Evolutionary conservation across 2,797 vertebrate species (phyloP).

Genomic region (Eulemur coronatus): DNA sequence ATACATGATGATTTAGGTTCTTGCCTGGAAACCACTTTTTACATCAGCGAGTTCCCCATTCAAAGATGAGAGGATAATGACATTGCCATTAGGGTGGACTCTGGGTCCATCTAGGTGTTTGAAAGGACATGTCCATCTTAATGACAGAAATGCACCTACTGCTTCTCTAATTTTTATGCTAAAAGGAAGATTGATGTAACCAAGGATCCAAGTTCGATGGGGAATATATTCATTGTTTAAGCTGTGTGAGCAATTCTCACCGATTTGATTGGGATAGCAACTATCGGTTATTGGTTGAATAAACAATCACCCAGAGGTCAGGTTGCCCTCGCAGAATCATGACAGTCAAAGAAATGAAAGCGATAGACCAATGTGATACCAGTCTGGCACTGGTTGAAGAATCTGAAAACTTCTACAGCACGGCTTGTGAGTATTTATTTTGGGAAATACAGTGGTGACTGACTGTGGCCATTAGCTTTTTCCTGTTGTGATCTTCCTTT

Average conservation of each 20-base stretch:
- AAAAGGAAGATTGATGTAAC: not conserved
- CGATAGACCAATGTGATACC: accelerated
- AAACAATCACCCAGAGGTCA: not conserved
- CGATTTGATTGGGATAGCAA: accelerated
- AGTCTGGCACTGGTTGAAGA: not conserved
- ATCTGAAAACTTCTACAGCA: not conserved
- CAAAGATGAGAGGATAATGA: not conserved
- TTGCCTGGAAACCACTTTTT: not conserved
- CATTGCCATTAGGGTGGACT: accelerated
- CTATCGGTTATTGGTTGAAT: not conserved
- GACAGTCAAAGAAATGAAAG: not conserved
- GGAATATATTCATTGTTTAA: accelerated
- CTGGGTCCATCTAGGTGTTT: not conserved
- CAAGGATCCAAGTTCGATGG: not conserved
- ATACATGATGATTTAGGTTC: not conserved
- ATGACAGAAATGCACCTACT: not conserved
- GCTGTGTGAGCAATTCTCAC: not conserved
- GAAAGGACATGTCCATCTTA: not conserved
- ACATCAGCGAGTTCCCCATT: not conserved
- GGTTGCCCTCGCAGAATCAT: not conserved
- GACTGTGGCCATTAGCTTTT: conserved; percentile 59
- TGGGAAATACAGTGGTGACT: not conserved
- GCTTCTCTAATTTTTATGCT: not conserved
- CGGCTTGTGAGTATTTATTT: not conserved
- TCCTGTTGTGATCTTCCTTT: conserved; percentile 70